Evolutionary conservation across 2,113 vertebrate genomes (phyloP).

Genomic region (Antechinus stuartii): DNA sequence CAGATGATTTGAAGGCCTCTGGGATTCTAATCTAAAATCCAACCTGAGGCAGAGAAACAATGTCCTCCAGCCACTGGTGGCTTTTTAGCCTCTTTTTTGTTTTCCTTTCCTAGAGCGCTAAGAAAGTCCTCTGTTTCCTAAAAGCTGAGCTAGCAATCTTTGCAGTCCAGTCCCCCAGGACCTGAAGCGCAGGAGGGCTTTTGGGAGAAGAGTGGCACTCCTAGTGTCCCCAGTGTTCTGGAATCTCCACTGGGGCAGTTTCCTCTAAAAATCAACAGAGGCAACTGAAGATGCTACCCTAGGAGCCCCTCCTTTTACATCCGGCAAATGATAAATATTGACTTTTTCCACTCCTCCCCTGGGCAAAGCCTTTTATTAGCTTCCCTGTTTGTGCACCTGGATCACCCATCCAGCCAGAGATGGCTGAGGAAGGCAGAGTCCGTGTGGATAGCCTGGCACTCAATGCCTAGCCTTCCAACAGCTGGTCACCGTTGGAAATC

Average conservation of each 20-base stretch:
- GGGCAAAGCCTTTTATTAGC: rapidly evolving
- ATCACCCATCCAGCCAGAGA: neutral
- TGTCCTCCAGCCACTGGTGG: neutral
- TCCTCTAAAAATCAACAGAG: neutral
- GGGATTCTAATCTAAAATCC: neutral
- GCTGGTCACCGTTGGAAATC: neutral
- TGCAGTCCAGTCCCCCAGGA: neutral
- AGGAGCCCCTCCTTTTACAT: neutral
- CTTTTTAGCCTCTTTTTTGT: neutral
- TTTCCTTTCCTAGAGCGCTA: neutral
- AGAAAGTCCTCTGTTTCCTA: neutral
- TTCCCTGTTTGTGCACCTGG: slow-evolving; percentile 31
- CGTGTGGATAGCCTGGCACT: neutral
- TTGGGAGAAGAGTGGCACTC: neutral
- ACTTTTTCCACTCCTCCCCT: slow-evolving; percentile 4
- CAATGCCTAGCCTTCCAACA: neutral
- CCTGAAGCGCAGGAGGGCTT: neutral
- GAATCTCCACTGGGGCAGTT: neutral
- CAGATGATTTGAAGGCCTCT: neutral
- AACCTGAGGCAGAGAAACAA: neutral
- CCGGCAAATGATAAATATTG: slow-evolving; percentile 57
- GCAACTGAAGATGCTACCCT: neutral
- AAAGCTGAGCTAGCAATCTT: neutral
- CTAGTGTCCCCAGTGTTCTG: too few species aligned
- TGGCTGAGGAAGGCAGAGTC: neutral